Conservation (phyloP, 2,888 invertebrate species). For the Andrena hattorfiana region DNA sequence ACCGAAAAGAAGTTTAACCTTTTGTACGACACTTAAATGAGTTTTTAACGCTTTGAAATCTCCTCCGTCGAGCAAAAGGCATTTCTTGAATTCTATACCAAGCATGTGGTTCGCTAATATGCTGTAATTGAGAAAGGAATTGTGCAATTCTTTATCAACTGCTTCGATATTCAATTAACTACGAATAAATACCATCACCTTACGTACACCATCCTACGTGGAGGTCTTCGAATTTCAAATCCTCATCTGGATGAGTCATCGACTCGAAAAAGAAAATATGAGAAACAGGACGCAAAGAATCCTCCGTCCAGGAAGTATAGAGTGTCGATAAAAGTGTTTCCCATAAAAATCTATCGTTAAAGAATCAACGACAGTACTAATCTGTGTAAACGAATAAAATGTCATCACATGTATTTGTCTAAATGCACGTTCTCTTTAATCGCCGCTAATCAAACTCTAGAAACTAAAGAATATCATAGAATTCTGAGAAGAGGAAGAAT, state of each 20-base stretch:
- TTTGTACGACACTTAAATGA: background rate
- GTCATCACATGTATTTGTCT: background rate
- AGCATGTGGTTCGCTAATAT: background rate
- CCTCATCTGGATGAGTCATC: background rate
- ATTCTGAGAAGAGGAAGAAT: background rate
- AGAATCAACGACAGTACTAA: background rate
- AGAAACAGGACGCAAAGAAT: too few species aligned
- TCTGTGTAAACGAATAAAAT: background rate
- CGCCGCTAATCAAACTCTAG: too few species aligned
- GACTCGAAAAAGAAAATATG: too few species aligned
- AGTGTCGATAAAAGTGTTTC: background rate
- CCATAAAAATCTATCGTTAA: background rate
- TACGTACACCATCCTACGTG: background rate
- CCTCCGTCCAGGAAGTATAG: background rate
- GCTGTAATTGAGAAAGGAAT: too few species aligned
- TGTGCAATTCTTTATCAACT: too few species aligned
- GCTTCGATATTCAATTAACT: background rate
- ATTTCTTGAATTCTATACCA: background rate
- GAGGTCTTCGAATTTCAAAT: slow-evolving; percentile 5
- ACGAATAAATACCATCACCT: background rate
- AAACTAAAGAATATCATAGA: background rate
- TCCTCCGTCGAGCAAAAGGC: background rate
- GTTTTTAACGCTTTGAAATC: background rate
- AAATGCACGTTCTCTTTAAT: background rate
- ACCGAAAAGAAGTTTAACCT: background rate